Base-by-base conservation (phyloP, 2,888 invertebrate genomes). In the Tetragnatha montana region DNA sequence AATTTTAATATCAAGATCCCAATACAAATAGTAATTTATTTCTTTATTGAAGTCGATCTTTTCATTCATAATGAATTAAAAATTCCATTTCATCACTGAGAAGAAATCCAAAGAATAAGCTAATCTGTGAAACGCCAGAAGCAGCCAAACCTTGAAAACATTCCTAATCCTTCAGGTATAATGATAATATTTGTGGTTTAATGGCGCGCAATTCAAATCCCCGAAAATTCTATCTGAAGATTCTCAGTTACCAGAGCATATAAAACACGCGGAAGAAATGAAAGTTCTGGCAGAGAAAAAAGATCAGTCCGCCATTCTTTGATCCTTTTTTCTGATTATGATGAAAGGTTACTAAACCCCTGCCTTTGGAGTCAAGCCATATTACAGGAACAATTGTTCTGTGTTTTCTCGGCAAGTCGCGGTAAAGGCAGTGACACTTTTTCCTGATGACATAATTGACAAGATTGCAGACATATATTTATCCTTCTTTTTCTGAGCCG, bases 271-370 rank as follows among this genome's bases (percentile, higher is more conserved):
- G 82, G 82, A 82, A 82, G 82, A 82, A 82, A 60, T 22, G 35
- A 17, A 51, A 51, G 51, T 14, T 73, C 82, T 74, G 22, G 50
- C 51, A 51, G 22, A 35, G 35, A n/a, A 68, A 82, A 60, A 82
- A 82, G 73, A 60, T 35, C 49, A 51, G 22, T 8, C 60, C 51
- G 69, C 70, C 81, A 69, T 81, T 50, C 73, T 19, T 68, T 60
- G 19, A 49, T 50, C 12, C 50, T 49, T 81, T 82, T 82, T 81
- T 81, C 0, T 73, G 14, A 82, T 73, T 69, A 84, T 76, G 19
- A 84, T 51, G 35, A 83, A 84, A 84, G 83, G 83, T 84, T 84
- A 69, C 69, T 84, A 76, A 84, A 84, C 83, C 69, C 76, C n/a
- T 74, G 35, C 49, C 73, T 19, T 76, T 84, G 83, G 83, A 68